These are phyloP conservation scores for Netelia melanura DNA, from an alignment of 2,888 invertebrate genomes.

Conservation along the genomic window DNA sequence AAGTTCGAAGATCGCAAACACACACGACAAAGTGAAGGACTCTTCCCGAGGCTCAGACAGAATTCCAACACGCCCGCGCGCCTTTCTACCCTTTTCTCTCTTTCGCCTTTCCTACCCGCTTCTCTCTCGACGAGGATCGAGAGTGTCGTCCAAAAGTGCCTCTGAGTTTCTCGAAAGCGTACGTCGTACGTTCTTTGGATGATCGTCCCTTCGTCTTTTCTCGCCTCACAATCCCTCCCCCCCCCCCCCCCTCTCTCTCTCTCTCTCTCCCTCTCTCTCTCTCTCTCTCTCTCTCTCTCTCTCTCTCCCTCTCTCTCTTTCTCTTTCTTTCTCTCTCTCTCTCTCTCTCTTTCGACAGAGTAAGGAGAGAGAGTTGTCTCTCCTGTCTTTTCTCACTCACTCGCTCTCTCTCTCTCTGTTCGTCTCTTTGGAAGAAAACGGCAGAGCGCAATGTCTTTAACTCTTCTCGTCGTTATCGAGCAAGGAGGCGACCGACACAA, in stretches of 20 bases:
- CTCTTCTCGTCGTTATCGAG: conserved; percentile 54
- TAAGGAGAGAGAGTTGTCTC: no score
- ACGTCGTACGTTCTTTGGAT: conserved; percentile 57
- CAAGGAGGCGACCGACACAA: conserved; percentile 29
- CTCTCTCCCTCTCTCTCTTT: no score
- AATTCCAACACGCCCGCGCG: conserved; percentile 54
- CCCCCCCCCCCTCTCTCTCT: conserved; percentile 15
- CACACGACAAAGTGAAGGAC: conserved; percentile 3
- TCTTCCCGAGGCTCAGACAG: conserved; percentile 38
- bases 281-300: no score
- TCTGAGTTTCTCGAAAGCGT: conserved; percentile 40
- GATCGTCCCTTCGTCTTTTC: conserved; percentile 34
- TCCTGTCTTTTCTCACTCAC: no score
- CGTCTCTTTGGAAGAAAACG: conserved; percentile 39
- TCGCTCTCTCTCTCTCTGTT: conserved; percentile 25
- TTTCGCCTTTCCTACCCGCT: not conserved
- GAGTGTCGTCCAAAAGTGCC: conserved; percentile 47
- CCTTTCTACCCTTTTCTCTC: conserved; percentile 32
- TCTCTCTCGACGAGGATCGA: conserved; percentile 22
- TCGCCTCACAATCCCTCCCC: not conserved
- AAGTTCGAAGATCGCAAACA: no score
- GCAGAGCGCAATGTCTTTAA: conserved; percentile 46
- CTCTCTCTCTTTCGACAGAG: no score
- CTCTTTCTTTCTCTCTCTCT: no score
- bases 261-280: no score